These are phyloP conservation scores for Eclectus roratus DNA, from an alignment of 2,113 vertebrate genomes.

Conservation along the genomic window DNA sequence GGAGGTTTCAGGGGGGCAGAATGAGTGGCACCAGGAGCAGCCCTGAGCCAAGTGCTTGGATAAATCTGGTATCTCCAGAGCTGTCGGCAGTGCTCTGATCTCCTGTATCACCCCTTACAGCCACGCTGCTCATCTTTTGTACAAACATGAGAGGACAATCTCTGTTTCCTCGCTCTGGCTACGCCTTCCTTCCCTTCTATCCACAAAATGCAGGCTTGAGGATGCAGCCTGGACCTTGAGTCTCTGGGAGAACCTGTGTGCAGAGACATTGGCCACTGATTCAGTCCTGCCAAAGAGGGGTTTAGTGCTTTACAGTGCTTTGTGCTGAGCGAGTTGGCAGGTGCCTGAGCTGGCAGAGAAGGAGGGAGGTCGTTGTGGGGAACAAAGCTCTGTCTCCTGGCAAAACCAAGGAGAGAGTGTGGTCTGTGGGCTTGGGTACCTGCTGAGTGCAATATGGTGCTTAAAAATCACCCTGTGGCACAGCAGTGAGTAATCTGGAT, in stretches of 20 bases:
- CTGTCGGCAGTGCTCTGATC: not conserved
- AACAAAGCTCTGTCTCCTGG: not conserved
- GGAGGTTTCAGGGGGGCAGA: not conserved
- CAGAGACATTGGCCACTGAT: rapidly evolving
- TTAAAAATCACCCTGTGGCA: not conserved
- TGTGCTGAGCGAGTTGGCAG: not conserved
- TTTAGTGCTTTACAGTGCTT: not conserved
- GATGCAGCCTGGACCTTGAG: not conserved
- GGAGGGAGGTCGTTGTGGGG: not conserved
- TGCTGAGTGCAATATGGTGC: not conserved
- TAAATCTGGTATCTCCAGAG: not conserved
- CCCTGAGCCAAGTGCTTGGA: not conserved
- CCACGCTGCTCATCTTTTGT: not conserved
- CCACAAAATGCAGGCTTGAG: not conserved
- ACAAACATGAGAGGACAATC: not conserved
- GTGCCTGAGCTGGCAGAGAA: not conserved
- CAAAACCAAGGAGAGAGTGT: not conserved
- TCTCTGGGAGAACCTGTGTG: not conserved
- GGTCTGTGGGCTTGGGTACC: not conserved
- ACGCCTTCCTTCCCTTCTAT: not conserved
- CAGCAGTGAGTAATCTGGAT: rapidly evolving
- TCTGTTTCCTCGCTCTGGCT: not conserved
- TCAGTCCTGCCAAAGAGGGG: not conserved
- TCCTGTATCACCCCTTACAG: not conserved
- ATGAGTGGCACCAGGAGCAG: not conserved